These are phyloP conservation scores for Aleiodes sp. DNA, from an alignment of 1,140 invertebrate genomes.

Conservation along the genomic window DNA sequence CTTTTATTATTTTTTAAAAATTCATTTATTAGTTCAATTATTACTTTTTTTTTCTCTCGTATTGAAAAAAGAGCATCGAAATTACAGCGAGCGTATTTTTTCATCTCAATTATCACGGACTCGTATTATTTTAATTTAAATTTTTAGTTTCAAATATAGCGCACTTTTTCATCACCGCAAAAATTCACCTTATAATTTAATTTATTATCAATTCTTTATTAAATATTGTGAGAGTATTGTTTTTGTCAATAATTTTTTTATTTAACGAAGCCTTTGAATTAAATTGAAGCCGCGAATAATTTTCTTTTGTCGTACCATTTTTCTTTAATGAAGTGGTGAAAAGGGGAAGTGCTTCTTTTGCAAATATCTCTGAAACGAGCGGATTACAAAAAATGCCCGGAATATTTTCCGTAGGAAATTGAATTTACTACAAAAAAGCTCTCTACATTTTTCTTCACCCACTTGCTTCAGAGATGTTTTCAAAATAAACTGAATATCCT, in stretches of 20 bases:
- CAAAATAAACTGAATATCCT: too few relatives aligned
- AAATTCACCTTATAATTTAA: slow-evolving; percentile 8
- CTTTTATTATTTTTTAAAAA: not conserved
- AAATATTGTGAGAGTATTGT: slow-evolving; percentile 26
- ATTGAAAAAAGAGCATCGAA: slow-evolving; percentile 10
- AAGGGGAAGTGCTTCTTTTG: too few relatives aligned
- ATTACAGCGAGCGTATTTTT: slow-evolving; percentile 6
- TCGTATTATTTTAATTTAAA: slow-evolving; percentile 9
- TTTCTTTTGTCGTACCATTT: not conserved
- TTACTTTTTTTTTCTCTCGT: not conserved
- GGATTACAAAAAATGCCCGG: too few relatives aligned
- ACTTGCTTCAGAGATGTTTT: too few relatives aligned
- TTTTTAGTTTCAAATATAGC: slow-evolving; percentile 1
- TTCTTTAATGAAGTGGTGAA: too few relatives aligned
- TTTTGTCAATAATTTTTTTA: slow-evolving; percentile 15
- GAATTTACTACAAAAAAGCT: too few relatives aligned
- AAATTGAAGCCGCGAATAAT: slow-evolving; percentile 27
- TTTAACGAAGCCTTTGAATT: slow-evolving; percentile 21
- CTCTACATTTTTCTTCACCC: too few relatives aligned
- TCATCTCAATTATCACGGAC: slow-evolving; percentile 12
- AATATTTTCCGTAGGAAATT: too few relatives aligned
- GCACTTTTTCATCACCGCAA: not conserved
- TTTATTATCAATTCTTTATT: slow-evolving; percentile 8
- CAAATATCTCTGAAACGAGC: too few relatives aligned
- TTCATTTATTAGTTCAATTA: slow-evolving; percentile 5